A percentile compares a stretch with the other conserved stretches of the same genome.
Evolutionary conservation across 2,888 invertebrate species (phyloP).

Genomic region (Sinhomidia bicolor): DNA sequence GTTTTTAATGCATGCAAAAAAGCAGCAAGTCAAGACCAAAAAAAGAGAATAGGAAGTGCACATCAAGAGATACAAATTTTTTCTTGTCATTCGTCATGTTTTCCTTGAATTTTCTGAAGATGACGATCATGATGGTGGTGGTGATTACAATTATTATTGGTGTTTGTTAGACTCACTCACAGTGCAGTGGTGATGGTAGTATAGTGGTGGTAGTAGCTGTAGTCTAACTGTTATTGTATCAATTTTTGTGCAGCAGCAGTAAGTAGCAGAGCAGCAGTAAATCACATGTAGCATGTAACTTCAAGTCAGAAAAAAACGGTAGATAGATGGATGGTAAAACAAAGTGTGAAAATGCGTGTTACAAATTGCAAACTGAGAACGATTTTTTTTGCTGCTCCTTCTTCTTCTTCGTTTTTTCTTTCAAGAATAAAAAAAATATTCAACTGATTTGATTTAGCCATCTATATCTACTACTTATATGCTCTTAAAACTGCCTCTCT

Average conservation of each 20-base stretch:
- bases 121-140: not conserved
- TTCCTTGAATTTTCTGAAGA: slow-evolving; percentile 13
- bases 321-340: slow-evolving; percentile 25
- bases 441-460: slow-evolving; percentile 11
- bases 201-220: not conserved
- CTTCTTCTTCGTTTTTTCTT: no score
- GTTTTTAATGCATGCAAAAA: not conserved
- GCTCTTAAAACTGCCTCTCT: not conserved
- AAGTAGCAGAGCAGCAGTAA: not conserved
- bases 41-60: slow-evolving; percentile 32
- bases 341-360: slow-evolving; percentile 45
- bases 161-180: no score
- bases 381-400: slow-evolving; percentile 19
- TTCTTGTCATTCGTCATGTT: slow-evolving; percentile 25
- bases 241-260: not conserved
- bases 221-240: not conserved
- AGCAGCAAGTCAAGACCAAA: not conserved
- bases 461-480: no score
- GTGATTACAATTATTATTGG: slow-evolving; percentile 28
- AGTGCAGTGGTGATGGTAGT: no score
- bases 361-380: slow-evolving; percentile 25
- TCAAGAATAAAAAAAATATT: not conserved
- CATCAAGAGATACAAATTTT: not conserved
- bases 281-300: not conserved
- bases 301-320: not conserved